These are phyloP conservation scores for Centruroides sculpturatus DNA, from an alignment of 1,140 invertebrate species.

Conservation along the genomic window DNA sequence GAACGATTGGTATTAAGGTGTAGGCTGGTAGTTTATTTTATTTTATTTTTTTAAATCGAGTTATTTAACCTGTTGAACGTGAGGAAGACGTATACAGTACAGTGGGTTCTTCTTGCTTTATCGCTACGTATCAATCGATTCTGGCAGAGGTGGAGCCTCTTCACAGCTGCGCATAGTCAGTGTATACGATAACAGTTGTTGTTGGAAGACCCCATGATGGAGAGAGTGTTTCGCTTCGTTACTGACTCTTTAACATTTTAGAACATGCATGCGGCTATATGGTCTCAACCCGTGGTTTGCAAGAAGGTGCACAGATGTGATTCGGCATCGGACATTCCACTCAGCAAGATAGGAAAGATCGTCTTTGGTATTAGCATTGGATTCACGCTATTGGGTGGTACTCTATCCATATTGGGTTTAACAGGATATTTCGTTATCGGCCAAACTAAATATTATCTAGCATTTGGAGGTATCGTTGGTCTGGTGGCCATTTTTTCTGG, in stretches of 20 bases:
- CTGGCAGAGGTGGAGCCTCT: too few relatives aligned
- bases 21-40: too few relatives aligned
- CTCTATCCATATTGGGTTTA: background rate
- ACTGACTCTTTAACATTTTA: background rate
- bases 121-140: too few relatives aligned
- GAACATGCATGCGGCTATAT: background rate
- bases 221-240: too few relatives aligned
- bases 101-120: too few relatives aligned
- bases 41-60: too few relatives aligned
- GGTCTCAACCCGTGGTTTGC: background rate
- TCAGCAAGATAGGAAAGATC: background rate
- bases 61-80: too few relatives aligned
- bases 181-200: too few relatives aligned
- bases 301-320: background rate
- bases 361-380: background rate
- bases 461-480: background rate
- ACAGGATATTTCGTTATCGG: background rate
- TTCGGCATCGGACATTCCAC: background rate
- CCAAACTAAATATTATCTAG: background rate
- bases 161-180: too few relatives aligned
- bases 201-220: too few relatives aligned
- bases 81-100: too few relatives aligned
- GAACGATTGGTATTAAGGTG: too few relatives aligned
- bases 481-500: background rate
- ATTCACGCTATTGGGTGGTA: background rate